Conservation (phyloP, 2,797 vertebrate species). For the Emys orbicularis region DNA sequence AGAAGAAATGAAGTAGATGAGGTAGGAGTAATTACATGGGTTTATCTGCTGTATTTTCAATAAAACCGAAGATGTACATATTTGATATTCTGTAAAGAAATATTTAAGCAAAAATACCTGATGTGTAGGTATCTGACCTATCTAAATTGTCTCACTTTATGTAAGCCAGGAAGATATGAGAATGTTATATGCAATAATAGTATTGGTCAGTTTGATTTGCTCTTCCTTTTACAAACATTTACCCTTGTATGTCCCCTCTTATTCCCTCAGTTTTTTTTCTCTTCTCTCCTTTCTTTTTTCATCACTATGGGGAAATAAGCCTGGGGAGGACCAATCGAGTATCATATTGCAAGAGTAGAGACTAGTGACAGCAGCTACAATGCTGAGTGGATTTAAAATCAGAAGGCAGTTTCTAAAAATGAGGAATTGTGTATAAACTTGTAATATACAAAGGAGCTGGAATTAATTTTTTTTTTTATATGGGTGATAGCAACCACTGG, state of each 20-base stretch:
- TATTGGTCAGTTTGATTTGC: neutral
- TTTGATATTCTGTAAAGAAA: neutral
- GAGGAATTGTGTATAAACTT: conserved; percentile 13
- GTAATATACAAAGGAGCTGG: conserved; percentile 42
- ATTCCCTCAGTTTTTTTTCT: neutral
- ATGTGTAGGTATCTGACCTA: neutral
- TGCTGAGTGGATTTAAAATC: conserved; percentile 8
- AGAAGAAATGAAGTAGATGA: conserved; percentile 78
- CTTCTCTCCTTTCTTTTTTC: rapidly evolving
- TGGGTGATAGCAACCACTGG: conserved; percentile 26
- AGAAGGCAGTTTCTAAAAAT: neutral
- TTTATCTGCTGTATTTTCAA: neutral
- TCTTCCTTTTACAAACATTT: neutral
- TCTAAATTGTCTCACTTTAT: neutral
- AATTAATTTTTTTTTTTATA: conserved; percentile 51
- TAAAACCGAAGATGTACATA: neutral
- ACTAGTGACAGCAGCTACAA: neutral
- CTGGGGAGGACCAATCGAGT: neutral
- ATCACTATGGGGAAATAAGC: neutral
- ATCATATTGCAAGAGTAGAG: neutral
- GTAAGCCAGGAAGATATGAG: neutral
- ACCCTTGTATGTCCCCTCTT: neutral
- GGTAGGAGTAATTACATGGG: conserved; percentile 75
- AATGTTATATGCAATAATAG: neutral
- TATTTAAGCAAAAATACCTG: neutral